phyloP scores from a whole-genome alignment of 2,888 invertebrate species.

The Drosophila neutralis region DNA sequence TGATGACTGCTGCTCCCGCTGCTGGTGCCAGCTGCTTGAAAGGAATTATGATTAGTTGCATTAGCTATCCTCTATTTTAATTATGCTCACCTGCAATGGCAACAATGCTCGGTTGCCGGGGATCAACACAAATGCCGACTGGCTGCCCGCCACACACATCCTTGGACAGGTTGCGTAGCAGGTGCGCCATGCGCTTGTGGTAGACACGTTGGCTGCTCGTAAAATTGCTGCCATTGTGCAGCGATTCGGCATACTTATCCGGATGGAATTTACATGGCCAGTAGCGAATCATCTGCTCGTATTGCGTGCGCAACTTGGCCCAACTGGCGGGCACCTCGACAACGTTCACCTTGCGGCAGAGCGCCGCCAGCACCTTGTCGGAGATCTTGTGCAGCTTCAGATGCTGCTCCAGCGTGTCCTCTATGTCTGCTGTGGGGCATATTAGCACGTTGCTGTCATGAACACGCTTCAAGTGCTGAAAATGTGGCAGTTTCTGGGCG shows the following conservation, averaged over 20 bases:
- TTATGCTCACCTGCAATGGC: constrained; percentile 86
- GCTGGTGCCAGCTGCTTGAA: constrained; percentile 20
- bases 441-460: constrained; percentile 87
- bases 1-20: constrained; percentile 31
- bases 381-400: constrained; percentile 61
- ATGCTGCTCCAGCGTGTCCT: constrained; percentile 83
- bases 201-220: constrained; percentile 85
- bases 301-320: constrained; percentile 89
- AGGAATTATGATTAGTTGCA: neutral
- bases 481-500: constrained; percentile 87
- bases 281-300: constrained; percentile 86
- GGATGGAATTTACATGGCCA: constrained; percentile 96
- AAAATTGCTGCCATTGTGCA: constrained; percentile 88
- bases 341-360: constrained; percentile 85
- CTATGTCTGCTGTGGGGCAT: constrained; percentile 83
- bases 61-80: neutral
- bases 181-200: constrained; percentile 87
- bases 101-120: constrained; percentile 87
- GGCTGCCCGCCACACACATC: constrained; percentile 75
- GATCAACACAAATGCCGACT: constrained; percentile 91
- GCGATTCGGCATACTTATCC: constrained; percentile 89
- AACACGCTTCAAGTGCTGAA: constrained; percentile 91
- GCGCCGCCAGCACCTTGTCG: constrained; percentile 50
- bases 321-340: constrained; percentile 87
- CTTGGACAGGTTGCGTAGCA: constrained; percentile 81